Base-by-base conservation (phyloP, 2,888 invertebrate species). In the Scaptomyza polygonia region DNA sequence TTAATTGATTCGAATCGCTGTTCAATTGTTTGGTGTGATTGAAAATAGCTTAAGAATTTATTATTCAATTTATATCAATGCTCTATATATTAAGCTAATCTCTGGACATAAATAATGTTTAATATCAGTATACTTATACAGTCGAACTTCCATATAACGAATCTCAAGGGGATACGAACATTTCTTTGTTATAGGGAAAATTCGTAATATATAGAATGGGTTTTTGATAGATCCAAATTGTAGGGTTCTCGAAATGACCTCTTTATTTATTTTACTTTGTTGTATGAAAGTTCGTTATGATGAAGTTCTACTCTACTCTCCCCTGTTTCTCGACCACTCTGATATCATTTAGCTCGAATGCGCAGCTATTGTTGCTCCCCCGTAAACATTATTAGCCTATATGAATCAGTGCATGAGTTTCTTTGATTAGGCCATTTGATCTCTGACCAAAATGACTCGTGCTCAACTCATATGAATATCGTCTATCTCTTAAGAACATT, bases 21-120 rank as follows among this genome's bases (percentile, higher is more conserved):
- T 86, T 86, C 86, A 89, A 81, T 88, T 75, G 89, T 78, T 80
- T 79, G 86, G 77, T 88, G 89, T 88, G 88, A 88, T 89, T 89
- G 89, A 88, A 89, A 78, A 82, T 72, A 72, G 81, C 74, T 85
- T 77, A 77, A 83, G 63, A 67, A 76, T 86, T 86, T 88, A 88
- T 88, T 88, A 73, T 72, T 73, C 65, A 88, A 88, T 88, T 88
- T 88, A 83, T 83, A 74, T 74, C 57, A 70, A 67, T 48, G 43
- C 43, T 48, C 29, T 40, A 34, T 40, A 56, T 64, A 53, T 70
- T 52, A 39, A 47, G 25, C 44, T 54, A 70, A 40, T 49, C 40
- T 43, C 30, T 29, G 16, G 18, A 56, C 45, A 53, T 36, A 39
- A 67, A 67, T 30, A 18, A 42, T 29, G 25, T 8, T 11, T 34